Evolutionary conservation across 2,888 invertebrate genomes (phyloP).

Genomic region (Reticulitermes lucifugus): DNA sequence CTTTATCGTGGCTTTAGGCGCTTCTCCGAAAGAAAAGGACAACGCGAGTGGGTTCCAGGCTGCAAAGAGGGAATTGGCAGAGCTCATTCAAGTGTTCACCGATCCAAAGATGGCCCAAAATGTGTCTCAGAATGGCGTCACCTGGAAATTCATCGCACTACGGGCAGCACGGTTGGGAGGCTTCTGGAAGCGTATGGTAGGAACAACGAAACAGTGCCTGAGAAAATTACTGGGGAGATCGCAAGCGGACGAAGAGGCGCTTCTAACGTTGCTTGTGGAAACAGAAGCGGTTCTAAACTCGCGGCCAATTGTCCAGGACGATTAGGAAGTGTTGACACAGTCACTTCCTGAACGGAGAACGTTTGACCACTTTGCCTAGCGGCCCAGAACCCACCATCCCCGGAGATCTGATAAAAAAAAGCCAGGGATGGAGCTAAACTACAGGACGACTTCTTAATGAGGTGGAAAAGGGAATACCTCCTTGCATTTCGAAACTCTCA

Average conservation of each 20-base stretch:
- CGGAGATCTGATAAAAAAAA: background rate
- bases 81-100: background rate
- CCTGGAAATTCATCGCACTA: background rate
- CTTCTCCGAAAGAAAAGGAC: background rate
- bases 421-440: background rate
- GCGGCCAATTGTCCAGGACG: conserved; percentile 13
- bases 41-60: background rate
- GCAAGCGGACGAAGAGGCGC: background rate
- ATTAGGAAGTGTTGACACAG: background rate
- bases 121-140: background rate
- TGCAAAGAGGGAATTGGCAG: background rate
- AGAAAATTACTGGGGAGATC: background rate
- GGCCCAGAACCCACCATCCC: background rate
- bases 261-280: background rate
- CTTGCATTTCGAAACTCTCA: background rate
- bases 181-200: background rate
- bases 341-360: conserved; percentile 14
- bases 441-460: background rate
- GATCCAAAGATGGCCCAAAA: background rate
- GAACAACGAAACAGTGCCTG: background rate
- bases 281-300: background rate
- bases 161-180: background rate
- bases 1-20: too few relatives aligned
- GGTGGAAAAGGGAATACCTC: conserved; percentile 18
- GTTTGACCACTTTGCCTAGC: background rate